phyloP scores from a whole-genome alignment of 2,888 invertebrate species.

The Disparrhopalites patrizii region DNA sequence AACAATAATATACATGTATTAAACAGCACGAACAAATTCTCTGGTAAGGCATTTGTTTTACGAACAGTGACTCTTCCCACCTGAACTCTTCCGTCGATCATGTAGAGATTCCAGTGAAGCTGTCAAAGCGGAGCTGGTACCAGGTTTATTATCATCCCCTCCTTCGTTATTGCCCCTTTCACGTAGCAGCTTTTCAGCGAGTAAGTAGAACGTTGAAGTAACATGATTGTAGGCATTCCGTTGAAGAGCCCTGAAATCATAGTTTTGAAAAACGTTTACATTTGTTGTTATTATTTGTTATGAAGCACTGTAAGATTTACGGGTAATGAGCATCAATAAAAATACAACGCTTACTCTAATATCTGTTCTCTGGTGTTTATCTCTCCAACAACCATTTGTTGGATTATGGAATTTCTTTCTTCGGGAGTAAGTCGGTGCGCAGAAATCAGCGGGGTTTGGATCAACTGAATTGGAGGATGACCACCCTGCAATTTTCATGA shows the following conservation, averaged over 20 bases:
- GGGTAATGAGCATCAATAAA: too few species aligned
- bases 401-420: constrained; percentile 84
- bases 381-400: constrained; percentile 92
- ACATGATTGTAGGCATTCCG: constrained; percentile 97
- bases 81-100: constrained; percentile 40
- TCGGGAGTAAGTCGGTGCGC: constrained; percentile 86
- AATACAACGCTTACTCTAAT: constrained; percentile 66
- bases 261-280: neutral
- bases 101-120: constrained; percentile 40
- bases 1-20: too few species aligned
- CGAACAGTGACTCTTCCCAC: constrained; percentile 10
- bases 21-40: neutral
- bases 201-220: constrained; percentile 94
- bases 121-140: constrained; percentile 47
- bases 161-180: constrained; percentile 52
- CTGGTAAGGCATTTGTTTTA: neutral
- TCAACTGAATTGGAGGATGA: constrained; percentile 18
- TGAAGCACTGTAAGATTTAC: too few species aligned
- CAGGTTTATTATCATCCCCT: constrained; percentile 41
- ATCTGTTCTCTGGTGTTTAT: constrained; percentile 94
- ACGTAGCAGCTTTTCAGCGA: constrained; percentile 87
- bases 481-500: constrained; percentile 25
- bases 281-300: too few species aligned
- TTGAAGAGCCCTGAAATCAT: constrained; percentile 70
- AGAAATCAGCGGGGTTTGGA: constrained; percentile 73